phyloP scores from a whole-genome alignment of 1,140 invertebrate genomes.

The Drosophila mayri region DNA sequence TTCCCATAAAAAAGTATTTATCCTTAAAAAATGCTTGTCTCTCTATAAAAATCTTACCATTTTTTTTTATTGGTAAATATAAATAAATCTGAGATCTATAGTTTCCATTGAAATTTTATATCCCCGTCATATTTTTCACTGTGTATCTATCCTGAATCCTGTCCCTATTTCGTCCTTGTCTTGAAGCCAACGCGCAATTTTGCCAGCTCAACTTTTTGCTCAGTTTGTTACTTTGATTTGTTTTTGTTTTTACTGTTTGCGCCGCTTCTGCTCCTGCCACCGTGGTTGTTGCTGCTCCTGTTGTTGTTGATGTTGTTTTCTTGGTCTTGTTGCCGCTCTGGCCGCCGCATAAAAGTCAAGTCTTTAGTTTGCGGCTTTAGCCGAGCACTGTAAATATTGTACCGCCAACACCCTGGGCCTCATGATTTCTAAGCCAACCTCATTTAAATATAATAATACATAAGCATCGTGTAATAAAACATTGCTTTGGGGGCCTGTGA shows the following conservation, averaged over 20 bases:
- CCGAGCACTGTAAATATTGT: constrained; percentile 61
- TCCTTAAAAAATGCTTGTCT: no score
- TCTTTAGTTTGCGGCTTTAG: constrained; percentile 77
- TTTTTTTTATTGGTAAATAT: no score
- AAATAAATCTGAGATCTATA: background rate
- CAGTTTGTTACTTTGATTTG: constrained; percentile 83
- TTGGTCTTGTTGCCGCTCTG: constrained; percentile 32
- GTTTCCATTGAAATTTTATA: background rate
- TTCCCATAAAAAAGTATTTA: background rate
- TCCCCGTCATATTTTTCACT: background rate
- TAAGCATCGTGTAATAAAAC: constrained; percentile 57
- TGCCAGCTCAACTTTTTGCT: constrained; percentile 78
- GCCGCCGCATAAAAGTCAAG: constrained; percentile 74
- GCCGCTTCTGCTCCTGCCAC: constrained; percentile 13
- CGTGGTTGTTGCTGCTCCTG: constrained; percentile 16
- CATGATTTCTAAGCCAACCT: constrained; percentile 70
- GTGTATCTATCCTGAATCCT: constrained; percentile 14
- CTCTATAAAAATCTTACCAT: no score
- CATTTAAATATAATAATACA: constrained; percentile 81
- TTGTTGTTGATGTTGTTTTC: constrained; percentile 4
- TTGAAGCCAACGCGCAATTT: constrained; percentile 75
- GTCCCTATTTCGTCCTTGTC: constrained; percentile 31
- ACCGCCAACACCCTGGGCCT: constrained; percentile 58
- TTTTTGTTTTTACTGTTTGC: constrained; percentile 68
- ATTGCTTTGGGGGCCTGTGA: constrained; percentile 28